Evolutionary conservation across 2,113 vertebrate genomes (phyloP).

Genomic region (Dicaeum eximium): DNA sequence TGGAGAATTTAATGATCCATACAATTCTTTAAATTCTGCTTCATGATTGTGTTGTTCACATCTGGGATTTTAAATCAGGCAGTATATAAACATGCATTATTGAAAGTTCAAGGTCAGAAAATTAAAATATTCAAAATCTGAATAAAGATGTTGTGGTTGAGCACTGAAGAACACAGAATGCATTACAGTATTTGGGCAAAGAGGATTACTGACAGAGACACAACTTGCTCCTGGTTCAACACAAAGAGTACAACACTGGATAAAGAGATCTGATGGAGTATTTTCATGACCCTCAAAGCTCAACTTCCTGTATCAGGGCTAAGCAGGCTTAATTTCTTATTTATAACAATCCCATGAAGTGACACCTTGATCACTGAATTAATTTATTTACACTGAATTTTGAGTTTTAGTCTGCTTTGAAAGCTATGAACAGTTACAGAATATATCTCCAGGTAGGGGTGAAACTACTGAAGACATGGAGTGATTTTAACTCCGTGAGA

Average conservation of each 20-base stretch:
- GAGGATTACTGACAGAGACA: background rate
- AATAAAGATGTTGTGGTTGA: background rate
- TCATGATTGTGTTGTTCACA: background rate
- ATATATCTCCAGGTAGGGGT: accelerated
- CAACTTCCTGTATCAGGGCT: background rate
- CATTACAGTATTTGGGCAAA: background rate
- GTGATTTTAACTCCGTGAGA: background rate
- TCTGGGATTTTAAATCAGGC: background rate
- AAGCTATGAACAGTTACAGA: background rate
- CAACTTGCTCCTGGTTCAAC: background rate
- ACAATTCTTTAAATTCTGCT: background rate
- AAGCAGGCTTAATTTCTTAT: background rate
- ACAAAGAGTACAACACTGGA: background rate
- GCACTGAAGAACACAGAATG: background rate
- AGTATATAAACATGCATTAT: background rate
- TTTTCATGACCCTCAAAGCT: background rate
- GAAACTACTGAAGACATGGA: background rate
- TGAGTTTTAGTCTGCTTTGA: background rate
- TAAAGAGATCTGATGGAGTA: background rate
- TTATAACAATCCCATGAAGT: background rate
- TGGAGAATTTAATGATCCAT: background rate
- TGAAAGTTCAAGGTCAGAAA: background rate
- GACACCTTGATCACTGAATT: background rate
- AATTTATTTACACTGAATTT: background rate
- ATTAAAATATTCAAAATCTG: background rate